Evolutionary conservation across 1,140 invertebrate species (phyloP), one percentile per base, ranked within the genome.

Genomic region (Scylla paramamosain): DNA sequence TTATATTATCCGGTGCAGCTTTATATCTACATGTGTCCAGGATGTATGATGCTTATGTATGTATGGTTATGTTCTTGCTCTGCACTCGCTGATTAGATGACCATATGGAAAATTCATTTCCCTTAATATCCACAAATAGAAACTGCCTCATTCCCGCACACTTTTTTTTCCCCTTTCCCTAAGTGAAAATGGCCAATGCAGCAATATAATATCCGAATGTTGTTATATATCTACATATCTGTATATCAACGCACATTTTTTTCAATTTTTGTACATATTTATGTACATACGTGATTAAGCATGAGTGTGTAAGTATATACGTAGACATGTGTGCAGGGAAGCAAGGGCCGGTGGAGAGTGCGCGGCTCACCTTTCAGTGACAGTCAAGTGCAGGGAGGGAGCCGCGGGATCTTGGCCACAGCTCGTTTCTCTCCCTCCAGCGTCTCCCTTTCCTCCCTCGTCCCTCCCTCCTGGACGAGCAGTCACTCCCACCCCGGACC

Each of bases 241-340:
- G 3, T 59, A 59, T 20, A 59, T 59, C 52, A 59, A 59, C 52
- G 0, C 52, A 59, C 10, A 59, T 59, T 3, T 59, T 59, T 20
- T 20, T 59, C 46, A 88, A 59, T 91, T 14, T 91, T 31, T 91
- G 46, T 91, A 52, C 31, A 91, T 91, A 52, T 52, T 31, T 59
- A 52, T 91, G 46, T 91, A 52, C 52, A 91, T 10, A 52, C 20
- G 31, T 91, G 46, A 52, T 16, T 89, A 89, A 29, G 25, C 45
- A 89, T 89, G 45, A 29, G 39, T 89, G 25, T 39, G 45, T 89
- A 89, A 77, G n/a, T 2, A 77, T 77, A 20, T n/a, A 77, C n/a
- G 67, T 8, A 77, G 12, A n/a, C 25, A 77, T 77, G 10, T n/a
- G 67, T n/a, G n/a, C 25, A 77, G 4, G n/a, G 12, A 77, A 16